A percentile compares a stretch with the other conserved stretches of the same genome.
Evolutionary conservation across 2,888 invertebrate genomes (phyloP).

Genomic region (Xestia ashworthii): DNA sequence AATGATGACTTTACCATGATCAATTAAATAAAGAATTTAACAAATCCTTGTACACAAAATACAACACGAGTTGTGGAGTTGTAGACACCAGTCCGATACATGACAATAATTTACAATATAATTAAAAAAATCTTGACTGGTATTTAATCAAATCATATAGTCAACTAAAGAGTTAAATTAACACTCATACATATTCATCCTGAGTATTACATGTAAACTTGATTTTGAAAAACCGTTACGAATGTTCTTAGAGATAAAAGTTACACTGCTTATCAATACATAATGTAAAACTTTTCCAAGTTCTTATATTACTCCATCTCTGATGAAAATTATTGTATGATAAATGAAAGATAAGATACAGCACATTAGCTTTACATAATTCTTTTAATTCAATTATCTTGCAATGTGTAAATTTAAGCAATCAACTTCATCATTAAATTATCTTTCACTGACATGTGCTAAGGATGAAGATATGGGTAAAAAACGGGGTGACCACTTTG

Average conservation of each 20-base stretch:
- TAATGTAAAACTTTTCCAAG: constrained; percentile 29
- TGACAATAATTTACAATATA: neutral
- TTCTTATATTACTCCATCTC: constrained; percentile 13
- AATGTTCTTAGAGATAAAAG: constrained; percentile 9
- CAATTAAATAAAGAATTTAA: neutral
- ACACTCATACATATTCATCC: neutral
- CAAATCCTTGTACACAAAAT: neutral
- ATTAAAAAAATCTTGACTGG: neutral
- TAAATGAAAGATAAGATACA: constrained; percentile 51
- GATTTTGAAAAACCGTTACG: constrained; percentile 14
- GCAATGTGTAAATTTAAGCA: neutral
- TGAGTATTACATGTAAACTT: neutral
- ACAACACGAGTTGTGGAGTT: neutral
- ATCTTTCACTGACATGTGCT: neutral
- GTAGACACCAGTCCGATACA: neutral
- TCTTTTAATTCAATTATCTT: constrained; percentile 18
- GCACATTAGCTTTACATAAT: constrained; percentile 33
- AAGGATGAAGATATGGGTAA: neutral
- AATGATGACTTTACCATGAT: constrained; percentile 13
- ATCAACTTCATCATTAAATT: neutral
- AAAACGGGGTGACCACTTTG: neutral
- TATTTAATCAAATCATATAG: neutral
- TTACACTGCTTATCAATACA: constrained; percentile 32
- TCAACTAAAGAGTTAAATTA: neutral
- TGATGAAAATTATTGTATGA: constrained; percentile 26